phyloP scores from a whole-genome alignment of 2,797 vertebrate genomes.

The Emydoidea blandingii region DNA sequence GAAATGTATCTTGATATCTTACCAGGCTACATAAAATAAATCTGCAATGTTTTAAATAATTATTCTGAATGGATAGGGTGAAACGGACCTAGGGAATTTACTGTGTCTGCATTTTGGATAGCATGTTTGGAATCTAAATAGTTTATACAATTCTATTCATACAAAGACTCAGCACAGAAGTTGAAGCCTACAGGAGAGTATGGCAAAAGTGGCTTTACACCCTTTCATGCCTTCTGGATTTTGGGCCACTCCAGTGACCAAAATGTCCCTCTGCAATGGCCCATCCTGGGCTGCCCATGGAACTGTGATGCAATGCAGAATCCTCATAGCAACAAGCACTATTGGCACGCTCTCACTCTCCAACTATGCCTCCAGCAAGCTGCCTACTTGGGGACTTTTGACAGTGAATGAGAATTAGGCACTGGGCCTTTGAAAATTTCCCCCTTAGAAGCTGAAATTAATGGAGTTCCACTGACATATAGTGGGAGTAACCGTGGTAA shows the following conservation, averaged over 20 bases:
- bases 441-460: not conserved
- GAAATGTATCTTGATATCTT: not conserved
- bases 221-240: slow-evolving; percentile 10
- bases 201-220: not conserved
- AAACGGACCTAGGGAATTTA: not conserved
- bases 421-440: not conserved
- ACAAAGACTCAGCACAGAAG: not conserved
- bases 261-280: not conserved
- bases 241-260: not conserved
- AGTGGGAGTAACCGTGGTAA: not conserved
- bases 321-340: fast-evolving
- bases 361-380: not conserved
- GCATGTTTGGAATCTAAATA: not conserved
- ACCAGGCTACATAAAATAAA: not conserved
- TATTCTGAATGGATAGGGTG: not conserved
- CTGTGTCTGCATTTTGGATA: not conserved
- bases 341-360: not conserved
- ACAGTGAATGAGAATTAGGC: not conserved
- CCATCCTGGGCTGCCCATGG: slow-evolving; percentile 14
- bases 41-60: not conserved
- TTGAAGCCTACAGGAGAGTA: not conserved
- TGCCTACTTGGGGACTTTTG: not conserved
- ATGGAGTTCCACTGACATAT: fast-evolving
- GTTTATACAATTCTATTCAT: not conserved
- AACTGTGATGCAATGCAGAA: not conserved